Base-by-base conservation (phyloP, 2,113 vertebrate genomes). In the Ciconia maguari region DNA sequence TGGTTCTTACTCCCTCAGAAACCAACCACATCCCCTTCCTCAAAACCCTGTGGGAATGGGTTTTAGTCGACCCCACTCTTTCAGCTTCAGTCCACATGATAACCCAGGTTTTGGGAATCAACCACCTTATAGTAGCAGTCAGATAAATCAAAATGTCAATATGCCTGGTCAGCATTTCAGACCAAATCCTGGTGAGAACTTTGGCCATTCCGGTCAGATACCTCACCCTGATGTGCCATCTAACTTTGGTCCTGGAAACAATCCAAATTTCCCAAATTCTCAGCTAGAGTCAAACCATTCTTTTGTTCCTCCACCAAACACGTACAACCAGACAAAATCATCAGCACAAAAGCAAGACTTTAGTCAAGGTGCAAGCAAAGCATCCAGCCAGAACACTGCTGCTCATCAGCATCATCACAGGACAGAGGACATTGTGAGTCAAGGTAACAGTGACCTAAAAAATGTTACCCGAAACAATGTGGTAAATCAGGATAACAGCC, bases 131-230 rank as follows among this genome's bases (percentile, higher is more conserved):
- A 96, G 95, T 49, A 66, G 93, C 15, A 96, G 94, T 88, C 97
- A 96, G 64, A 92, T 98, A 69, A 97, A 82, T 84, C 98, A 97
- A 32, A 98, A 97, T 74, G 94, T 99, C 82, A 94, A 30, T 68
- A 96, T 98, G 72, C 97, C 98, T n/a, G 90, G 96, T 93, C 99
- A 98, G 74, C 97, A 98, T 92, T 98, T 98, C 94, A 98, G 98
- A 89, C 97, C 97, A 51, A 98, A 97, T 81, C 97, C 97, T 18
- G 97, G 96, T 65, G 98, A 99, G 93, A 98, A 97, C 90, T 98
- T 98, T 38, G 95, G 77, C 83, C 98, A 98, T 87, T 95, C 97
- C 68, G 97, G 84, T 94, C 98, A 98, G 65, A 93, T 97, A 41
- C 75, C 97, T 68, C 98, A 97, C 78, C 96, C 98, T 57, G 98